Conservation (phyloP, 2,113 vertebrate species). For the Oreochromis aureus region DNA sequence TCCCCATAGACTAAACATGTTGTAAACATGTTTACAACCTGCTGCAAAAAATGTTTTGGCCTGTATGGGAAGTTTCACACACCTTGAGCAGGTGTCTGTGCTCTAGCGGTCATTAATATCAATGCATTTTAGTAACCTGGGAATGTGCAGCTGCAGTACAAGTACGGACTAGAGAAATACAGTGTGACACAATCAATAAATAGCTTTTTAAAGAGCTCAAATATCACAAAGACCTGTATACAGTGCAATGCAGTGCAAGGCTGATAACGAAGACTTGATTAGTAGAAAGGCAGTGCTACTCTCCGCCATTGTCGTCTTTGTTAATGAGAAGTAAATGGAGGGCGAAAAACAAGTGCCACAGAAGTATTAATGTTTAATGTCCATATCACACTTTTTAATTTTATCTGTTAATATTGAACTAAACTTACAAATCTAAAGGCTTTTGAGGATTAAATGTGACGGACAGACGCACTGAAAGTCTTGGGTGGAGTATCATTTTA, state of each 20-base stretch:
- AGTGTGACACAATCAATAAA: not conserved
- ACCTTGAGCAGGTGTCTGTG: not conserved
- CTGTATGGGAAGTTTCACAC: not conserved
- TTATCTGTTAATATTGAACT: not conserved
- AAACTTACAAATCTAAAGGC: not conserved
- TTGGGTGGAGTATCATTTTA: not conserved
- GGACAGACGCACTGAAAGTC: not conserved
- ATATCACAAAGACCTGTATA: not conserved
- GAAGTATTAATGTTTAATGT: not conserved
- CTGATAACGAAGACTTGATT: not conserved
- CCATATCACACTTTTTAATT: not conserved
- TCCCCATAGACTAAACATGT: not conserved
- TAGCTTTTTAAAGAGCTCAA: not conserved
- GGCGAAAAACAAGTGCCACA: not conserved
- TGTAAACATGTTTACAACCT: not conserved
- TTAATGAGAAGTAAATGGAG: not conserved
- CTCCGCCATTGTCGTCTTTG: fast-evolving
- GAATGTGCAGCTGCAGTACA: not conserved
- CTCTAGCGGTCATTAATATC: not conserved
- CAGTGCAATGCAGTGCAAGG: not conserved
- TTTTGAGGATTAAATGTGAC: not conserved
- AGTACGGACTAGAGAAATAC: not conserved
- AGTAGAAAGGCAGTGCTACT: not conserved
- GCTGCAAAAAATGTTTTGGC: not conserved
- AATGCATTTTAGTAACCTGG: not conserved